These are phyloP conservation scores for Aethina tumida DNA, from an alignment of 1,140 invertebrate species.

Conservation along the genomic window DNA sequence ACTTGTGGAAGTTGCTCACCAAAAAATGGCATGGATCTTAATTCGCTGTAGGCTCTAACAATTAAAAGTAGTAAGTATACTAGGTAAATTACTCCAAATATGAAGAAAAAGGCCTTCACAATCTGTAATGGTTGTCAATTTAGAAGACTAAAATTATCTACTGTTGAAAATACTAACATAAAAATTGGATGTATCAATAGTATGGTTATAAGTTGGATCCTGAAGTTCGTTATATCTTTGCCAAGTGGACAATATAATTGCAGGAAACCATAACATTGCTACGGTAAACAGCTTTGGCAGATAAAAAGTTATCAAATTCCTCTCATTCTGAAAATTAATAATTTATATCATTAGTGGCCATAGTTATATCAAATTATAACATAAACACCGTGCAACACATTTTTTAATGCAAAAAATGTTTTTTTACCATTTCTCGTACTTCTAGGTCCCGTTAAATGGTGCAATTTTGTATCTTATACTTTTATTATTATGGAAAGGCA, in stretches of 20 bases:
- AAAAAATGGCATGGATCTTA: conserved; percentile 94
- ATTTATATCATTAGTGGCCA: background rate
- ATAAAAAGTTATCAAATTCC: conserved; percentile 79
- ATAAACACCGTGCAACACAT: no score
- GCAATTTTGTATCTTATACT: no score
- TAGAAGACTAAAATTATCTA: background rate
- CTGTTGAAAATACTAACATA: conserved; percentile 53
- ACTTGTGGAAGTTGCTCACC: conserved; percentile 49
- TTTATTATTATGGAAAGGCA: no score
- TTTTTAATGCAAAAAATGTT: no score
- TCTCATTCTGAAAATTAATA: conserved; percentile 62
- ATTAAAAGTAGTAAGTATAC: conserved; percentile 77
- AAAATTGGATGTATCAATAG: conserved; percentile 78
- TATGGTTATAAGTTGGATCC: conserved; percentile 90
- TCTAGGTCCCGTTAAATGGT: no score
- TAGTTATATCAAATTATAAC: background rate
- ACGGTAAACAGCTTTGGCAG: conserved; percentile 84
- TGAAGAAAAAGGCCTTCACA: conserved; percentile 82
- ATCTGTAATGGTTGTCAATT: conserved; percentile 46
- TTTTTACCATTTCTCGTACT: no score
- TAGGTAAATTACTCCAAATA: conserved; percentile 73
- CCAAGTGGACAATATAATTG: conserved; percentile 78
- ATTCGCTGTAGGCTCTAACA: conserved; percentile 83
- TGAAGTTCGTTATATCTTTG: conserved; percentile 79
- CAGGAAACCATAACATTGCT: conserved; percentile 76